These are phyloP conservation scores for Mycalesis mineus DNA, from an alignment of 2,888 invertebrate genomes.

Conservation along the genomic window DNA sequence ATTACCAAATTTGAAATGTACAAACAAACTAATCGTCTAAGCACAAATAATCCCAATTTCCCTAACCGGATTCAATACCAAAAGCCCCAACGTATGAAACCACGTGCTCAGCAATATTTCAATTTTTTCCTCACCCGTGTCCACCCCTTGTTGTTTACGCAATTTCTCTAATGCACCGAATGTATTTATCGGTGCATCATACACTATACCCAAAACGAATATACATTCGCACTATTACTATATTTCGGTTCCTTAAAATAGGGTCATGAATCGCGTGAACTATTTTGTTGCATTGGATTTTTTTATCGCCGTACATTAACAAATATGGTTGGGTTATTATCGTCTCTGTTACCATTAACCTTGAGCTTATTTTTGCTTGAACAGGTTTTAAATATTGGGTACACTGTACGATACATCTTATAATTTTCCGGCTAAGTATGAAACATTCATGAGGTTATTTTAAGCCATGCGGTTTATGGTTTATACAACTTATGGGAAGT, in stretches of 20 bases:
- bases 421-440: constrained; percentile 38
- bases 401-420: constrained; percentile 27
- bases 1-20: not conserved
- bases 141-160: constrained; percentile 27
- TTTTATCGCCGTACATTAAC: not conserved
- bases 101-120: constrained; percentile 17
- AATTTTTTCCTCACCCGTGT: constrained; percentile 9
- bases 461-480: constrained; percentile 32
- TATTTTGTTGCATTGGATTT: not conserved
- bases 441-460: constrained; percentile 42
- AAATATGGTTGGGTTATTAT: not conserved
- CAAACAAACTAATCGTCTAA: not conserved
- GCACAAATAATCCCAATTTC: constrained; percentile 4
- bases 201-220: not conserved
- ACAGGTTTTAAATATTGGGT: constrained; percentile 42
- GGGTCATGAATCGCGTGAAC: not conserved
- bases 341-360: not conserved
- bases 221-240: not conserved
- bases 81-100: constrained; percentile 7
- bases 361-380: constrained; percentile 16
- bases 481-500: constrained; percentile 33
- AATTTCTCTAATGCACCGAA: constrained; percentile 32
- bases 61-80: constrained; percentile 10
- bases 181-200: constrained; percentile 20
- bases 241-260: not conserved